Evolutionary conservation across 2,797 vertebrate species (phyloP), one percentile per base, ranked within the genome.

Genomic region (Coregonus sp.): DNA sequence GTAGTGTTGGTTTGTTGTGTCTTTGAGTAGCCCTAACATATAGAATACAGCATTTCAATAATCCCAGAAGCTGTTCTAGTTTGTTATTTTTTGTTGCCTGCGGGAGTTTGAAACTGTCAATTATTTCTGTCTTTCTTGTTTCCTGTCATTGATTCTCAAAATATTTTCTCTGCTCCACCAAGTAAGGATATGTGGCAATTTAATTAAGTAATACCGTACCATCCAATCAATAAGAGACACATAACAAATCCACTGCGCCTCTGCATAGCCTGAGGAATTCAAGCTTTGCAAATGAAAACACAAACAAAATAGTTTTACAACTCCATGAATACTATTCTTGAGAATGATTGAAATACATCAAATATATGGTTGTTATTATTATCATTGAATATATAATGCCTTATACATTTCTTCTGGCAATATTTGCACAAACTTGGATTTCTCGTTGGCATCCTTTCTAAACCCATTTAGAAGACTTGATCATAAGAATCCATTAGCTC

Each of bases 71-170:
- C 89, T 92, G 89, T 93, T 94, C 92, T 89, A 86, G 76, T 92
- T 91, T 91, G 89, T 92, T 93, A 92, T 91, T 92, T 91, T 63
- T 29, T 75, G 81, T 82, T 79, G 90, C 91, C 93, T 88, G 91
- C 90, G 89, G 93, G 91, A 92, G 88, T 92, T 91, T 91, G 90
- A 93, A 93, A 93, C 91, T 92, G 92, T 94, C 93, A 93, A 95
- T 94, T 94, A 94, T 95, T 95, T 95, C 92, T 89, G 89, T 93
- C 91, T 90, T 90, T 88, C 91, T 85, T 81, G 90, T 92, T 94
- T 94, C 92, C 92, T 91, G 87, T 85, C 90, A 94, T 94, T 91
- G 93, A 95, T 93, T 93, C 91, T 85, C 89, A 81, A 93, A 92
- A 87, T 90, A 93, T 94, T 93, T 93, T 86, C 87, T 89, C 86